Conservation (phyloP, 2,797 vertebrate species). For the Heteromormyrus szaboi region DNA sequence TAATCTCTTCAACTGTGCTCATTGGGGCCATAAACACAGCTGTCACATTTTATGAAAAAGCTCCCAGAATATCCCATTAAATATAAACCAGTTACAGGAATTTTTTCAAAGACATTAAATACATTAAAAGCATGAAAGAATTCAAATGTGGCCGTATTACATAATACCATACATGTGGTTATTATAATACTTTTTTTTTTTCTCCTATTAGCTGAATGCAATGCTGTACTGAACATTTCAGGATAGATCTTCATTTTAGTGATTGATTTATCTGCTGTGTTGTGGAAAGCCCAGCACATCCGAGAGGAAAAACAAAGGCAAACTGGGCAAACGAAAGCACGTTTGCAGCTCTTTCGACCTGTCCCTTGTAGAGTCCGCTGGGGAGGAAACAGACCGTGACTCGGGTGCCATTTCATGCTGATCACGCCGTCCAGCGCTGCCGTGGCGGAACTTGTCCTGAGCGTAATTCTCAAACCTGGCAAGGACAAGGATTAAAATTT, state of each 20-base stretch:
- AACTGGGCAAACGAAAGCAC: not conserved
- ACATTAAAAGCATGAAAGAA: not conserved
- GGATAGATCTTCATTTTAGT: not conserved
- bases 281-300: not conserved
- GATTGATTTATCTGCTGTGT: not conserved
- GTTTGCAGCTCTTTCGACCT: not conserved
- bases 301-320: not conserved
- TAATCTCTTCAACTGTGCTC: constrained; percentile 9
- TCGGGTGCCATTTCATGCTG: not conserved
- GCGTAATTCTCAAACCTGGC: not conserved
- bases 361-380: not conserved
- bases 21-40: not conserved
- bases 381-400: constrained; percentile 4
- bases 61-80: not conserved
- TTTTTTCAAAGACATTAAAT: not conserved
- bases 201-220: not conserved
- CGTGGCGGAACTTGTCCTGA: not conserved
- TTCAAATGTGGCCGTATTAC: not conserved
- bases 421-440: not conserved
- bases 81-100: not conserved
- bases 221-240: not conserved
- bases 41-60: not conserved
- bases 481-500: constrained; percentile 7
- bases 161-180: not conserved
- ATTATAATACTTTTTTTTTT: not conserved